These are phyloP conservation scores for Myotis vivesi DNA, from an alignment of 2,797 vertebrate genomes.

Conservation along the genomic window DNA sequence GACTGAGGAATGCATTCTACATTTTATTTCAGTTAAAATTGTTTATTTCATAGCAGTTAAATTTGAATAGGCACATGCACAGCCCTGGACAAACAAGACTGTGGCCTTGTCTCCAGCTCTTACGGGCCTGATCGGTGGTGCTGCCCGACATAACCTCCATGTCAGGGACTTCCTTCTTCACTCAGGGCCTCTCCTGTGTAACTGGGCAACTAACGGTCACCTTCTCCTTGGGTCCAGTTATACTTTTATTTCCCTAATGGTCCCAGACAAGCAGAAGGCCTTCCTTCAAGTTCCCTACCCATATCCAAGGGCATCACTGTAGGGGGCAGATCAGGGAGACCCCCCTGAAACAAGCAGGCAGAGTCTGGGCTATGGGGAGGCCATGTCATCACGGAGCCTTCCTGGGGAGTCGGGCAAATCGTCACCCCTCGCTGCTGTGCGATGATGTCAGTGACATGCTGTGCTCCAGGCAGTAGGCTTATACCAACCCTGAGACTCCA, in stretches of 20 bases:
- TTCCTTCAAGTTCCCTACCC: neutral
- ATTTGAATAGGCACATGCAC: neutral
- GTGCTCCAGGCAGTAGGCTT: neutral
- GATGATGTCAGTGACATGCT: too few relatives aligned
- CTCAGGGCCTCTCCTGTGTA: fast-evolving
- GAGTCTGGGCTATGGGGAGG: neutral
- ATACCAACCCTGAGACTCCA: neutral
- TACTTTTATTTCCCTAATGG: fast-evolving
- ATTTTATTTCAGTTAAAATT: neutral
- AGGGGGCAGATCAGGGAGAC: neutral
- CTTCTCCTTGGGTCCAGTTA: neutral
- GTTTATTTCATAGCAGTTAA: neutral
- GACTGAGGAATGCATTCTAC: neutral
- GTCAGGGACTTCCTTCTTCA: too few relatives aligned
- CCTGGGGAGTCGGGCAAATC: neutral
- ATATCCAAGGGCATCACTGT: neutral
- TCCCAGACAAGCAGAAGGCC: neutral
- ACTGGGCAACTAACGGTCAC: fast-evolving
- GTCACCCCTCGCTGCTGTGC: neutral
- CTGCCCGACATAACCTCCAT: fast-evolving
- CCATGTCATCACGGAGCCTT: neutral
- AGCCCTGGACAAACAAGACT: neutral
- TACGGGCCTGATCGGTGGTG: fast-evolving
- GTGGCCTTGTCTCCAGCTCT: fast-evolving
- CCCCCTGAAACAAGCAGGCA: neutral